A percentile compares a stretch with the other conserved stretches of the same genome.
These are phyloP conservation scores for Melitaea athalia DNA, from an alignment of 2,888 invertebrate species.

Conservation along the genomic window DNA sequence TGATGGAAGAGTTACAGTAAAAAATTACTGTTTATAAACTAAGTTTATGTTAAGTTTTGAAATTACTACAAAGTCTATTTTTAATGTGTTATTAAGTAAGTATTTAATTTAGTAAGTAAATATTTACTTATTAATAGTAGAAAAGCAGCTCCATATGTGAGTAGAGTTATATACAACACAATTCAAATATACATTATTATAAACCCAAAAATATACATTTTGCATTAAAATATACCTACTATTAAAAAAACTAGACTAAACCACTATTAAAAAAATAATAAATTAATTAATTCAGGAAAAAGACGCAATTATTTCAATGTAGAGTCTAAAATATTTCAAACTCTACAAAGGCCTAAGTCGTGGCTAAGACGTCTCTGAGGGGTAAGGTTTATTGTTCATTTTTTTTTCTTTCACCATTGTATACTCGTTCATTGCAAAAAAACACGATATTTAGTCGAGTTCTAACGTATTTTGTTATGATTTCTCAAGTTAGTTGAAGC, in stretches of 20 bases:
- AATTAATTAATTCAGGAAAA: neutral
- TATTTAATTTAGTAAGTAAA: too few species aligned
- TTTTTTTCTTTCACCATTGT: slow-evolving; percentile 64
- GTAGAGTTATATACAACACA: neutral
- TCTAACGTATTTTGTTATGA: slow-evolving; percentile 21
- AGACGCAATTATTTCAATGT: slow-evolving; percentile 6
- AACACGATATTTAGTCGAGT: slow-evolving; percentile 37
- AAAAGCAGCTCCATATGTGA: neutral
- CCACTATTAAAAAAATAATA: too few species aligned
- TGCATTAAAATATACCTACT: too few species aligned
- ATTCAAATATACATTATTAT: too few species aligned
- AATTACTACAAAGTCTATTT: too few species aligned
- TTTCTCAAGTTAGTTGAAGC: neutral
- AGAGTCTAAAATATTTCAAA: slow-evolving; percentile 32
- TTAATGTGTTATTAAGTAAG: too few species aligned
- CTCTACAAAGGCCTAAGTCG: slow-evolving; percentile 27
- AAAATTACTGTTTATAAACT: neutral
- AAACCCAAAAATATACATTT: too few species aligned
- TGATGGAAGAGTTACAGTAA: too few species aligned
- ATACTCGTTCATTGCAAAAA: slow-evolving; percentile 57
- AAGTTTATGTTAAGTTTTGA: neutral
- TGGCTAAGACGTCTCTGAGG: slow-evolving; percentile 62
- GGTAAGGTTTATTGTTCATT: slow-evolving; percentile 61
- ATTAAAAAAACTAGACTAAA: too few species aligned
- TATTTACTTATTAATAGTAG: neutral